These are phyloP conservation scores for Adelges cooleyi DNA, from an alignment of 1,140 invertebrate species.

Conservation along the genomic window DNA sequence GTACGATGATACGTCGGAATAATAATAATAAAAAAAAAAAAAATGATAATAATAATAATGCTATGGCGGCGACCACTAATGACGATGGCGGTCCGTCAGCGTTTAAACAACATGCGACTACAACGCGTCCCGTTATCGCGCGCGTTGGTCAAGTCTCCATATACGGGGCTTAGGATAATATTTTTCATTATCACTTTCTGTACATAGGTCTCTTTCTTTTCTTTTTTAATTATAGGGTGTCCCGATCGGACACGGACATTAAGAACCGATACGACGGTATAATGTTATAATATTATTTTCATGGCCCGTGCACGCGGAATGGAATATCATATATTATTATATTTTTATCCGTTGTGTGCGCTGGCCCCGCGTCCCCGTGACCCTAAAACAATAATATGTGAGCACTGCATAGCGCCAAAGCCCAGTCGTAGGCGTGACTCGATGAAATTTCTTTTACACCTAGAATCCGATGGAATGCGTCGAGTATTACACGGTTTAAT, in stretches of 20 bases:
- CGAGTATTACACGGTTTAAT: too few relatives aligned
- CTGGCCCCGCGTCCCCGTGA: not conserved
- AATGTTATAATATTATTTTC: too few relatives aligned
- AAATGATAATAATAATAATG: slow-evolving; percentile 6
- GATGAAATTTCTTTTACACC: not conserved
- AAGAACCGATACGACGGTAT: not conserved
- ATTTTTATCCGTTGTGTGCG: too few relatives aligned
- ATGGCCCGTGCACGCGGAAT: not conserved
- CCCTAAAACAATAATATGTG: slow-evolving; percentile 12
- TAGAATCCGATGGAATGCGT: too few relatives aligned
- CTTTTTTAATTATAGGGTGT: not conserved
- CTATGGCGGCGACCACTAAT: not conserved
- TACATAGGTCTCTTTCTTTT: not conserved
- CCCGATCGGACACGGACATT: slow-evolving; percentile 2
- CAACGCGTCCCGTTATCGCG: slow-evolving; percentile 9
- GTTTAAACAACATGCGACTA: not conserved
- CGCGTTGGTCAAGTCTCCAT: not conserved
- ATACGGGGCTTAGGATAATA: not conserved
- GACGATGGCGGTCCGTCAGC: not conserved
- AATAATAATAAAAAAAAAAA: not conserved
- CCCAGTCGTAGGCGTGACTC: slow-evolving; percentile 17
- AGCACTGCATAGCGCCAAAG: too few relatives aligned
- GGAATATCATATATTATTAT: too few relatives aligned
- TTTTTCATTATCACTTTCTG: not conserved
- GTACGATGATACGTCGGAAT: slow-evolving; percentile 16